Conservation (phyloP, 2,888 invertebrate species). For the Dicyrtoma fusca region DNA sequence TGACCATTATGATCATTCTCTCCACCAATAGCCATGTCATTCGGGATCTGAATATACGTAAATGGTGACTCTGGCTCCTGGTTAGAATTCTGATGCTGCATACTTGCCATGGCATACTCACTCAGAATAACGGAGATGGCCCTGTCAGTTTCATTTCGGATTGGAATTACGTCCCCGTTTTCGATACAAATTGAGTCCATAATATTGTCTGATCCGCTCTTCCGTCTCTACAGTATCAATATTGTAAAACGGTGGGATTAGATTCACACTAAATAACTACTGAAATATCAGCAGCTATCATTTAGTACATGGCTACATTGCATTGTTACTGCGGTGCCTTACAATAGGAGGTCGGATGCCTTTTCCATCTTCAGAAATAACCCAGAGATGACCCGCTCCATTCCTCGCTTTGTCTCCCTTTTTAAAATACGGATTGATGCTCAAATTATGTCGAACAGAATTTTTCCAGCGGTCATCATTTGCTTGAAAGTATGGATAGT, state of each 20-base stretch:
- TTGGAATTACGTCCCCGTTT: slow-evolving; percentile 27
- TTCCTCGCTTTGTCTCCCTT: slow-evolving; percentile 84
- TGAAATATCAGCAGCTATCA: neutral
- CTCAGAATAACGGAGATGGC: slow-evolving; percentile 36
- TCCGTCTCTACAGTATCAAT: slow-evolving; percentile 26
- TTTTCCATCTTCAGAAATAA: slow-evolving; percentile 65
- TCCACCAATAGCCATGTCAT: slow-evolving; percentile 27
- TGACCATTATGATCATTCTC: slow-evolving; percentile 24
- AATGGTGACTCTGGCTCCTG: slow-evolving; percentile 8
- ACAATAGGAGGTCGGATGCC: slow-evolving; percentile 44
- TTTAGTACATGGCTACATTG: neutral
- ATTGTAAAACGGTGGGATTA: too few species aligned
- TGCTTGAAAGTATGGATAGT: slow-evolving; percentile 84
- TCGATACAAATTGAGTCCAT: slow-evolving; percentile 28
- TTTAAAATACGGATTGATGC: slow-evolving; percentile 88
- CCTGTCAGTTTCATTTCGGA: slow-evolving; percentile 37
- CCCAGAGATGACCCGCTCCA: slow-evolving; percentile 89
- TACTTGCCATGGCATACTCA: slow-evolving; percentile 37
- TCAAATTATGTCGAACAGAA: slow-evolving; percentile 85
- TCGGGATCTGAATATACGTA: slow-evolving; percentile 32
- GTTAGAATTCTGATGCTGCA: slow-evolving; percentile 24
- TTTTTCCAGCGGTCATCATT: slow-evolving; percentile 93
- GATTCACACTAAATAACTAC: too few species aligned
- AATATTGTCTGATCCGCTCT: slow-evolving; percentile 33
- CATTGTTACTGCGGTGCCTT: neutral